These are phyloP conservation scores for Notamacropus eugenii DNA, from an alignment of 2,797 vertebrate species.

Conservation along the genomic window DNA sequence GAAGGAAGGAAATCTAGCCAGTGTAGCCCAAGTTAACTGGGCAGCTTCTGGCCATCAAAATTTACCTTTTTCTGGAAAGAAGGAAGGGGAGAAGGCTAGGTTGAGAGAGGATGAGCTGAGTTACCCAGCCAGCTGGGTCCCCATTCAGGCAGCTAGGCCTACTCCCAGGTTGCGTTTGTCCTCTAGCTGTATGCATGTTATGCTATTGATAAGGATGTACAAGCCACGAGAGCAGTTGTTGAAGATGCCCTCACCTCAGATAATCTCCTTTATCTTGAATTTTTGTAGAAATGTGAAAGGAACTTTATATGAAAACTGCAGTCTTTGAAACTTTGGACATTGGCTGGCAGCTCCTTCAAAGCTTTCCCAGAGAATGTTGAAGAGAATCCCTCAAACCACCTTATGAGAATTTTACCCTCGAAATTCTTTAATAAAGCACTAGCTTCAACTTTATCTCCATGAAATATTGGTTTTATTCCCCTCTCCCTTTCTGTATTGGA, in stretches of 20 bases:
- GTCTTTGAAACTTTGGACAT: constrained; percentile 95
- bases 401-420: constrained; percentile 94
- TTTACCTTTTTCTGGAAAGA: too few relatives aligned
- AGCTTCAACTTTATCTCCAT: constrained; percentile 56
- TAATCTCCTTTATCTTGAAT: constrained; percentile 81
- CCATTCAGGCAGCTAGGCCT: too few relatives aligned
- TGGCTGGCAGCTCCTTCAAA: constrained; percentile 94
- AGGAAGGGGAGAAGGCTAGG: too few relatives aligned
- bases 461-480: constrained; percentile 52
- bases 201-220: neutral
- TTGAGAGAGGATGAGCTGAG: too few relatives aligned
- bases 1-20: too few relatives aligned
- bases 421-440: constrained; percentile 88
- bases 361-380: constrained; percentile 98
- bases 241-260: constrained; percentile 90
- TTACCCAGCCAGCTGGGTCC: too few relatives aligned
- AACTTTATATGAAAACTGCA: constrained; percentile 84
- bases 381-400: constrained; percentile 94
- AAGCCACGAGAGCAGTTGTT: constrained; percentile 88
- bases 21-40: too few relatives aligned
- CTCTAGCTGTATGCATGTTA: constrained; percentile 83
- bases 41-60: too few relatives aligned
- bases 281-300: neutral
- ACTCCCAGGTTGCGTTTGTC: too few relatives aligned
- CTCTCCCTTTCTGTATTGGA: constrained; percentile 70